These are phyloP conservation scores for Acromyrmex charruanus DNA, from an alignment of 1,140 invertebrate genomes.

Conservation along the genomic window DNA sequence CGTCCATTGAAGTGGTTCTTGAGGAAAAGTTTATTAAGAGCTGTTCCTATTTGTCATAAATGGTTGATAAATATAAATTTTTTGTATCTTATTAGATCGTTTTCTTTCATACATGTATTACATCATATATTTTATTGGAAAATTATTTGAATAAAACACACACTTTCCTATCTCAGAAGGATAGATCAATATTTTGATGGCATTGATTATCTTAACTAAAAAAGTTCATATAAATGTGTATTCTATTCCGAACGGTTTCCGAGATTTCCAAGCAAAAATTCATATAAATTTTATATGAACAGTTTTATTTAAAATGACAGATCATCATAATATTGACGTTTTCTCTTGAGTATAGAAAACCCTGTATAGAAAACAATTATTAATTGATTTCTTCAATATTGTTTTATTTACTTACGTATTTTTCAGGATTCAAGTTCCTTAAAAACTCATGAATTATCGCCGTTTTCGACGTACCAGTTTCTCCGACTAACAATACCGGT, in stretches of 20 bases:
- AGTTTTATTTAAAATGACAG: too few species aligned
- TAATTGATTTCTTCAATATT: neutral
- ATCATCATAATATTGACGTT: too few species aligned
- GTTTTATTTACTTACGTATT: slow-evolving; percentile 89
- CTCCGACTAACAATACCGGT: slow-evolving; percentile 94
- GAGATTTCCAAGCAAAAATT: too few species aligned
- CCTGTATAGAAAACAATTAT: neutral
- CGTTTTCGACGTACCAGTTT: slow-evolving; percentile 96
- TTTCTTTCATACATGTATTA: neutral
- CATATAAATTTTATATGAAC: too few species aligned
- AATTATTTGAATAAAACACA: slow-evolving; percentile 18
- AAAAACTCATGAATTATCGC: slow-evolving; percentile 95
- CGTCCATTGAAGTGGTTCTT: slow-evolving; percentile 94
- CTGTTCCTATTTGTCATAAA: slow-evolving; percentile 86
- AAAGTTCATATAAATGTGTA: too few species aligned
- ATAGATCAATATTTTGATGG: too few species aligned
- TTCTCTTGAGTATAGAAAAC: neutral
- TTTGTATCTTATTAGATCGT: neutral
- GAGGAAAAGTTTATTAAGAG: slow-evolving; percentile 96
- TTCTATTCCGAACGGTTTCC: too few species aligned
- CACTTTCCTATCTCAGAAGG: too few species aligned
- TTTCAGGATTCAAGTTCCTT: slow-evolving; percentile 89
- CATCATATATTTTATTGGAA: neutral
- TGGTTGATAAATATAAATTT: slow-evolving; percentile 16
- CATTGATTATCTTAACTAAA: too few species aligned